Evolutionary conservation across 1,140 invertebrate genomes (phyloP).

Genomic region (Coptotermes formosanus): DNA sequence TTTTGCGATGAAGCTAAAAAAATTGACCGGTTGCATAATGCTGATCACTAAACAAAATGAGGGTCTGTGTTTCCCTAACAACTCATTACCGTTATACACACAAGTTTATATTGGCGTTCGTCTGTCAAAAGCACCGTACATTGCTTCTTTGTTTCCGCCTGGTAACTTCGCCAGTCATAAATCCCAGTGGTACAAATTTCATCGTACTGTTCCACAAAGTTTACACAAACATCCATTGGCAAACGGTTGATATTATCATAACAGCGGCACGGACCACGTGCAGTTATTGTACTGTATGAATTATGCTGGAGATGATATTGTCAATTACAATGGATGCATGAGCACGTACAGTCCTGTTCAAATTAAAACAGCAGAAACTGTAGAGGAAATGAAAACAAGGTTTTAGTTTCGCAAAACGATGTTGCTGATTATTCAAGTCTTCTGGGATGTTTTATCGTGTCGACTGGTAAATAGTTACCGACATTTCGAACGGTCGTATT

Average conservation of each 20-base stretch:
- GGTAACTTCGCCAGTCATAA: not conserved
- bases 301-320: not conserved
- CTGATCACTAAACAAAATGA: too few species aligned
- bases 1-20: not conserved
- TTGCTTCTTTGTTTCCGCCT: not conserved
- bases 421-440: too few species aligned
- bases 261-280: not conserved
- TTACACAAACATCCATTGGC: conserved; percentile 12
- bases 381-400: too few species aligned
- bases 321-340: not conserved
- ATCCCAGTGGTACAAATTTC: not conserved
- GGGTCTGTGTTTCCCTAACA: conserved; percentile 8
- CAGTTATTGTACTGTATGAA: not conserved
- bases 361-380: not conserved
- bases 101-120: not conserved
- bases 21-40: not conserved
- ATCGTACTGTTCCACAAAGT: not conserved
- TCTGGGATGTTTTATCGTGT: too few species aligned
- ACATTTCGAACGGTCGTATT: too few species aligned
- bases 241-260: not conserved
- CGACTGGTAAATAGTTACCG: too few species aligned
- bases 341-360: not conserved
- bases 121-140: not conserved
- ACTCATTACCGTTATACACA: conserved; percentile 21
- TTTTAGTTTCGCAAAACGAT: too few species aligned